These are phyloP conservation scores for Ptychoptera contaminata DNA, from an alignment of 2,888 invertebrate genomes.

Conservation along the genomic window DNA sequence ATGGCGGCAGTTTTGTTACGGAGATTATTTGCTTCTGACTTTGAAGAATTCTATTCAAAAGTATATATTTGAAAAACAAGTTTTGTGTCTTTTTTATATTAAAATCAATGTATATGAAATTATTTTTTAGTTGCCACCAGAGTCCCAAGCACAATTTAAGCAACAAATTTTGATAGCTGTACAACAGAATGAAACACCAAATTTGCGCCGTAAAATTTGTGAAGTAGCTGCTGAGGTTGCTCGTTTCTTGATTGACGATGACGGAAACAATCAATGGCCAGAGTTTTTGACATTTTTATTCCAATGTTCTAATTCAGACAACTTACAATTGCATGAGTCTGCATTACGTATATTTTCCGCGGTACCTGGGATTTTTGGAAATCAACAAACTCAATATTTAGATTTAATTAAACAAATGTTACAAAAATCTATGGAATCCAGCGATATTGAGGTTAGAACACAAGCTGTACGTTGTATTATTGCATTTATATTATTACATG, in stretches of 20 bases:
- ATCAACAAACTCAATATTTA: constrained; percentile 80
- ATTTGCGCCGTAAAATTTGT: constrained; percentile 77
- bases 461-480: constrained; percentile 74
- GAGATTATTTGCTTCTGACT: constrained; percentile 75
- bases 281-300: constrained; percentile 92
- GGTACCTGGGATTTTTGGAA: constrained; percentile 94
- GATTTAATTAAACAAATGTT: constrained; percentile 93
- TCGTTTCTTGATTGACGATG: constrained; percentile 85
- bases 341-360: constrained; percentile 92
- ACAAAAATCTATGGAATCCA: constrained; percentile 57
- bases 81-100: not conserved
- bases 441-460: constrained; percentile 56
- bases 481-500: constrained; percentile 82
- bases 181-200: constrained; percentile 65
- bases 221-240: constrained; percentile 95
- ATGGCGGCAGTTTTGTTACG: constrained; percentile 92
- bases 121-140: constrained; percentile 45
- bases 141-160: constrained; percentile 71
- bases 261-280: constrained; percentile 92
- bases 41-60: constrained; percentile 83
- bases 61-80: constrained; percentile 23
- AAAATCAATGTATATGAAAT: not conserved
- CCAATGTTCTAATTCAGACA: constrained; percentile 76
- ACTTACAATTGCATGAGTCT: constrained; percentile 74
- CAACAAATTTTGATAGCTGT: constrained; percentile 73